Evolutionary conservation across 1,140 invertebrate genomes (phyloP).

Genomic region (Platyura marginata): DNA sequence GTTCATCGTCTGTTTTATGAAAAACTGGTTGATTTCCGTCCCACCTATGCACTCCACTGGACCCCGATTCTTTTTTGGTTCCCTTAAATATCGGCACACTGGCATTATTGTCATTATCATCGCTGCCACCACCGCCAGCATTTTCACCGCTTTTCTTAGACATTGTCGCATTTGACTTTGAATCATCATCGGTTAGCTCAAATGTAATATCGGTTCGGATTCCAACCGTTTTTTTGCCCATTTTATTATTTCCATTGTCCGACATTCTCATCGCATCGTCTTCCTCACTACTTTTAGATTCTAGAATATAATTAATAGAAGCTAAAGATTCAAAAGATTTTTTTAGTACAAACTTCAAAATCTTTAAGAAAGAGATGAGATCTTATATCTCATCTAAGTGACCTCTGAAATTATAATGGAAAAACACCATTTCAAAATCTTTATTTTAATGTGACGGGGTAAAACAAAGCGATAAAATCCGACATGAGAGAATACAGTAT

Average conservation of each 20-base stretch:
- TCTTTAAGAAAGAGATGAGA: no score
- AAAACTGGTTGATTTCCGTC: neutral
- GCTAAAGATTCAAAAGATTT: no score
- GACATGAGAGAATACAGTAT: no score
- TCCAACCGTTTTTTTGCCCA: conserved; percentile 21
- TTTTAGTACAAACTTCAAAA: no score
- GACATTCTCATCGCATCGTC: neutral
- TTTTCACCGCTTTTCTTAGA: neutral
- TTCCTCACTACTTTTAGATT: conserved; percentile 7
- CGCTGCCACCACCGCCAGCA: neutral
- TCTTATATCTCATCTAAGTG: no score
- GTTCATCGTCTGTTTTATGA: neutral
- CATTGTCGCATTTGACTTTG: neutral
- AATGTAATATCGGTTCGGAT: conserved; percentile 25
- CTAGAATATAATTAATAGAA: conserved; percentile 5
- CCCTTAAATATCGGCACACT: conserved; percentile 22
- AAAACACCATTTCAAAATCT: no score
- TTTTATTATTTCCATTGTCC: no score
- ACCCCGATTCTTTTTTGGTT: neutral
- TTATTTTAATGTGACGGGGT: no score
- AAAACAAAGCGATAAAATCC: no score
- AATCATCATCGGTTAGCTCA: conserved; percentile 18
- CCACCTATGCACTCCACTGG: neutral
- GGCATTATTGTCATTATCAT: conserved; percentile 15
- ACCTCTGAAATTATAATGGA: no score